phyloP scores from a whole-genome alignment of 1,140 invertebrate genomes.

The Drosophila navojoa region DNA sequence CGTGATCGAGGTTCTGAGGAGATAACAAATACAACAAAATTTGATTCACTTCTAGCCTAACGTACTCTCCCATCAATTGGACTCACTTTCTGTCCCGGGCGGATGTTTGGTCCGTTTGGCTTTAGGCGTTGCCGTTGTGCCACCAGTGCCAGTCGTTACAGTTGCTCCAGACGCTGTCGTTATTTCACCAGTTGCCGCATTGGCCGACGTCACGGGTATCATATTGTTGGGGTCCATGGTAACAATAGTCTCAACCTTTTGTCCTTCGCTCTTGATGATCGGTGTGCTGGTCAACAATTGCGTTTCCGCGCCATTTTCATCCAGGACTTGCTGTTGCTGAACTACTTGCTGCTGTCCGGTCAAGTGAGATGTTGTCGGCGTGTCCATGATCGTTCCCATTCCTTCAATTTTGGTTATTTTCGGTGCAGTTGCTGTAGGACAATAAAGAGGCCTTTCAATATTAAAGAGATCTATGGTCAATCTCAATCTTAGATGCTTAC shows the following conservation, averaged over 20 bases:
- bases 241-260: slow-evolving; percentile 80
- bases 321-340: slow-evolving; percentile 68
- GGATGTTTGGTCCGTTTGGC: slow-evolving; percentile 74
- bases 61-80: background rate
- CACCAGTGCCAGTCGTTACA: slow-evolving; percentile 50
- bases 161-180: slow-evolving; percentile 64
- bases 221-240: slow-evolving; percentile 79
- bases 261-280: slow-evolving; percentile 78
- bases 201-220: slow-evolving; percentile 75
- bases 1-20: slow-evolving; percentile 84
- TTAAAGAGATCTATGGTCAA: background rate
- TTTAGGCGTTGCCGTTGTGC: slow-evolving; percentile 59
- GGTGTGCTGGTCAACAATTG: slow-evolving; percentile 70
- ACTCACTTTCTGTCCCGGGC: slow-evolving; percentile 73
- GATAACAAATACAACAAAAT: background rate
- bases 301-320: slow-evolving; percentile 74
- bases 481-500: slow-evolving; percentile 50
- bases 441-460: background rate
- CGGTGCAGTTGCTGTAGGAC: slow-evolving; percentile 64
- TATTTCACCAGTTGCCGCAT: slow-evolving; percentile 71
- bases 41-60: background rate
- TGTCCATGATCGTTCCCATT: slow-evolving; percentile 78
- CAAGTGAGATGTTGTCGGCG: slow-evolving; percentile 71
- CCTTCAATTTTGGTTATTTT: slow-evolving; percentile 83
- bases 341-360: slow-evolving; percentile 51